Conservation (phyloP, 2,113 vertebrate species). For the Lates calcarifer region DNA sequence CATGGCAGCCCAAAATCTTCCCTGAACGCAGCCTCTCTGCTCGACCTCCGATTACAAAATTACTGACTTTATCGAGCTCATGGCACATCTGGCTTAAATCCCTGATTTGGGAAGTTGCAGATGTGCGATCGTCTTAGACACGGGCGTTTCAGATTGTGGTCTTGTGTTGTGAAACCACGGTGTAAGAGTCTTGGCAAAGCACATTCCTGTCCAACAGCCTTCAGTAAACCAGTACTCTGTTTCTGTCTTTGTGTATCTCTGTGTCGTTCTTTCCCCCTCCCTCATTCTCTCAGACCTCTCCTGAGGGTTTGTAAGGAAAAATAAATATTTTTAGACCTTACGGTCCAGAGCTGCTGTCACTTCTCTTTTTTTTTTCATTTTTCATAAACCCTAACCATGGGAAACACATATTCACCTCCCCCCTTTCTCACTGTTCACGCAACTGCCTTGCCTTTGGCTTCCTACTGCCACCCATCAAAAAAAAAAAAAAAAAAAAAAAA, state of each 20-base stretch:
- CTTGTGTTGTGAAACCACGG: slow-evolving; percentile 38
- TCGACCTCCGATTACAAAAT: slow-evolving; percentile 23
- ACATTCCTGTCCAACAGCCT: slow-evolving; percentile 52
- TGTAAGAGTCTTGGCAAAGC: slow-evolving; percentile 33
- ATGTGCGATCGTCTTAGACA: slow-evolving; percentile 22
- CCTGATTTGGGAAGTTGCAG: slow-evolving; percentile 42
- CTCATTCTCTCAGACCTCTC: slow-evolving; percentile 74
- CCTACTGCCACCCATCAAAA: slow-evolving; percentile 79
- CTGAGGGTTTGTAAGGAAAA: slow-evolving; percentile 81
- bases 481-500: slow-evolving; percentile 51
- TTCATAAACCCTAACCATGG: slow-evolving; percentile 79
- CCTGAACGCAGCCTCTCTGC: not conserved
- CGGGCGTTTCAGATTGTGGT: slow-evolving; percentile 27
- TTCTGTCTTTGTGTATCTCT: slow-evolving; percentile 43
- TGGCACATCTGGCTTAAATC: slow-evolving; percentile 38
- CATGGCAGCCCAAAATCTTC: slow-evolving; percentile 3
- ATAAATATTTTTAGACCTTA: slow-evolving; percentile 85
- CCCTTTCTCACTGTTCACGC: slow-evolving; percentile 78
- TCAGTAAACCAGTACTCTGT: slow-evolving; percentile 46
- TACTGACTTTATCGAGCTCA: slow-evolving; percentile 20
- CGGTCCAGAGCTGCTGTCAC: slow-evolving; percentile 77
- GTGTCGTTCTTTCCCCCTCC: slow-evolving; percentile 26
- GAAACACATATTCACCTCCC: slow-evolving; percentile 80
- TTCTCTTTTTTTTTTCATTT: slow-evolving; percentile 67
- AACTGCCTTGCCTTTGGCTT: slow-evolving; percentile 79